Base-by-base conservation (phyloP, 2,888 invertebrate species). In the Brachyptera putata region DNA sequence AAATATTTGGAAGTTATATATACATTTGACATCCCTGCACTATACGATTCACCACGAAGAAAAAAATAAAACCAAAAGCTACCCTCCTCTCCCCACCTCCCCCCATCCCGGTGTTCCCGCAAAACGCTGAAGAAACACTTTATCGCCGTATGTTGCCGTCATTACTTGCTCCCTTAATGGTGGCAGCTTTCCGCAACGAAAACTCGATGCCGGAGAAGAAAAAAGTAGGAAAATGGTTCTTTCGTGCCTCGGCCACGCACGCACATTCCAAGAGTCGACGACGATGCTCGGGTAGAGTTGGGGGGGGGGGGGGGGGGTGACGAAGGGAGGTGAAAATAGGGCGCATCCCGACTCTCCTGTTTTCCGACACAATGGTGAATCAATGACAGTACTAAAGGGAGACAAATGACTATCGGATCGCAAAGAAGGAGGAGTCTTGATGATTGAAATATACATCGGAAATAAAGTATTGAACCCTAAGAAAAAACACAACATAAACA, bases 101-200 rank as follows among this genome's bases (percentile, higher is more conserved):
- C 50, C 50, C 50, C 24, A 5, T 25, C 22, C 24, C 25, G 30
- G 13, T 14, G 36, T 34, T 39, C 49, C 34, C 48, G 21, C 58
- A 48, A 46, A 57, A 26, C 43, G 57, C 18, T 25, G 57, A 57
- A 48, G 59, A 57, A 60, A 59, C 59, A 39, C 55, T 57, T 62
- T 62, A 60, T 60, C 62, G 62, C 62, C 50, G 60, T 60, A 36
- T 62, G 62, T 60, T 62, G 62, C 60, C 60, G 57, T 60, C 62
- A 58, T 62, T 62, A 62, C 60, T 62, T 53, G 57, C 55, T 37
- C 57, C 34, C 60, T 62, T 62, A 62, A 62, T 62, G 62, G 53
- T 41, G 56, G 39, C 57, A 30, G 50, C 50, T 50, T 50, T 30
- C 26, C 50, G 26, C 50, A 11, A 25, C 30, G 50, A 49, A 24